Base-by-base conservation (phyloP, 2,888 invertebrate species). In the Coleophora deauratella region DNA sequence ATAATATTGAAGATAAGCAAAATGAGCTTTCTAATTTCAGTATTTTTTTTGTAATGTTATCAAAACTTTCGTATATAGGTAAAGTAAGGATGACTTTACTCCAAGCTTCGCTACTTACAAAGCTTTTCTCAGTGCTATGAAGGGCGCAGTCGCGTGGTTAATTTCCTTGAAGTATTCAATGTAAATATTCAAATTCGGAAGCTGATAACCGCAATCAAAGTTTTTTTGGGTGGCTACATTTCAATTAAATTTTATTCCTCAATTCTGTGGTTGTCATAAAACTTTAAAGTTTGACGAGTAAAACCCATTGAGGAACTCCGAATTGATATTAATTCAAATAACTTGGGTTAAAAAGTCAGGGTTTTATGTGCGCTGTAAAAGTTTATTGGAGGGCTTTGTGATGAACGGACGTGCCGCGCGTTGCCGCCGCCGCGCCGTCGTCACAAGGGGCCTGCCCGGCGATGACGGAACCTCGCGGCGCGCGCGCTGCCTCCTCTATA, bases 291-390 rank as follows among this genome's bases (percentile, higher is more conserved):
- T 77, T 73, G 84, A 85, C 81, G 75, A 82, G 84, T 84, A 74
- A 84, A 84, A 78, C 79, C 85, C 85, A 85, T 84, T 85, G 84
- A 85, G 82, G 71, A 82, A 81, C 80, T 80, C 80, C 73, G 84
- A 77, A 84, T 84, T 81, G 82, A 85, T 84, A 85, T 84, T 82
- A 85, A 85, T 85, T 84, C 85, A 85, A 85, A 85, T 85, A 85
- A 84, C 77, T 82, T 70, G 70, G 85, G 82, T 82, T 82, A 85
- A 85, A 85, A 85, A 85, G 82, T 84, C 84, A 71, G 82, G 82
- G 78, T 85, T 85, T 85, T 85, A 85, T 85, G 78, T 67, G 70
- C 56, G 85, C 63, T 82, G 81, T 85, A 85, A 85, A 85, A 78
- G 73, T 85, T 85, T 85, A 85, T 85, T 77, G 75, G 71, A 62